Conservation (phyloP, 2,113 vertebrate genomes). For the Pionites leucogaster region DNA sequence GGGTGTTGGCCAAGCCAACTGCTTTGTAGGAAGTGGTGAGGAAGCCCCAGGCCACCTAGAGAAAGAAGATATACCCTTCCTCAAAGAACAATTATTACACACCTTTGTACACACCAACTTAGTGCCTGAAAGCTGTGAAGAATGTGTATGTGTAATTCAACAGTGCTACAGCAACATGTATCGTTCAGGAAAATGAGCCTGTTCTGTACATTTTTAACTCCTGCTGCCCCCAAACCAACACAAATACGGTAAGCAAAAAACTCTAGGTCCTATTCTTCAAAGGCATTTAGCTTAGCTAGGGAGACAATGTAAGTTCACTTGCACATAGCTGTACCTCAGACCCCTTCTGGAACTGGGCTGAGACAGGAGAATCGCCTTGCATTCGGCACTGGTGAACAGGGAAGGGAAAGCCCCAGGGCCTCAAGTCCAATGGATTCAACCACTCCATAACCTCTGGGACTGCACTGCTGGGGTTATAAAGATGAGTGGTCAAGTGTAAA, state of each 20-base stretch:
- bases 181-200: accelerated
- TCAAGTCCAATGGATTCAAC: background rate
- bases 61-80: background rate
- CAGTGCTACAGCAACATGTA: background rate
- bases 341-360: background rate
- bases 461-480: background rate
- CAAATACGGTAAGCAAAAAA: background rate
- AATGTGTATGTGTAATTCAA: accelerated
- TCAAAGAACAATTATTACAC: background rate
- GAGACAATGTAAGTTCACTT: background rate
- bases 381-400: background rate
- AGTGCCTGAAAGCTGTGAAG: background rate
- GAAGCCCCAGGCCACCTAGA: background rate
- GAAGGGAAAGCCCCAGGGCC: background rate
- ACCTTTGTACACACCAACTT: background rate
- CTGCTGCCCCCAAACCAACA: background rate
- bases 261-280: background rate
- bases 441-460: background rate
- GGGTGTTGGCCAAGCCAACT: background rate
- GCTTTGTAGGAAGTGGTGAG: background rate
- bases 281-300: background rate
- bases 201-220: background rate
- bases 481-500: background rate
- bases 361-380: background rate
- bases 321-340: background rate